These are phyloP conservation scores for Ia io DNA, from an alignment of 2,113 vertebrate species.

Conservation along the genomic window DNA sequence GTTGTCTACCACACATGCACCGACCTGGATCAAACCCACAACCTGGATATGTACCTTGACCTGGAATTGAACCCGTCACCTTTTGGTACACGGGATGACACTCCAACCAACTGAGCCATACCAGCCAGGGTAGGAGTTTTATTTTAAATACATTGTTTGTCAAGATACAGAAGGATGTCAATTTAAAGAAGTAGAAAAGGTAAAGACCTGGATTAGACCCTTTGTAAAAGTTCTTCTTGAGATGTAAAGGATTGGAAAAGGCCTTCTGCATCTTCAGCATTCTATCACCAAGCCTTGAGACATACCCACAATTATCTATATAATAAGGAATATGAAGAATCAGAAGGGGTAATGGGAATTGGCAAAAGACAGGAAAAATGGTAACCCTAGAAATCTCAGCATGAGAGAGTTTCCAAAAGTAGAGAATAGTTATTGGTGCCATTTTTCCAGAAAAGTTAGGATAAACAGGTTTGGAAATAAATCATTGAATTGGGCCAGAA, in stretches of 20 bases:
- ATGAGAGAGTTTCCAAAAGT: neutral
- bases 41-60: neutral
- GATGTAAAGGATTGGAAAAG: neutral
- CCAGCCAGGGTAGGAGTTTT: neutral
- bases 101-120: neutral
- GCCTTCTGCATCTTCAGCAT: neutral
- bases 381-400: neutral
- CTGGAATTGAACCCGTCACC: neutral
- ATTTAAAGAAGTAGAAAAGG: neutral
- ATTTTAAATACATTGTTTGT: neutral
- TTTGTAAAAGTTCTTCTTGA: neutral
- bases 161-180: neutral
- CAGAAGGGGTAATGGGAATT: neutral
- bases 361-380: neutral
- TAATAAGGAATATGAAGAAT: neutral
- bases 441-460: conserved; percentile 7
- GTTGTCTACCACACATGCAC: neutral
- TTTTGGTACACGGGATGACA: neutral
- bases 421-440: neutral
- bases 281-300: neutral
- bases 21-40: too few relatives aligned
- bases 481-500: neutral
- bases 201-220: neutral
- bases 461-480: neutral
- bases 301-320: neutral